Percentiles rank a stretch among this genome's conserved stretches.
Conservation (phyloP, 2,888 invertebrate genomes). For the Drosophila nr. perissopoda region DNA sequence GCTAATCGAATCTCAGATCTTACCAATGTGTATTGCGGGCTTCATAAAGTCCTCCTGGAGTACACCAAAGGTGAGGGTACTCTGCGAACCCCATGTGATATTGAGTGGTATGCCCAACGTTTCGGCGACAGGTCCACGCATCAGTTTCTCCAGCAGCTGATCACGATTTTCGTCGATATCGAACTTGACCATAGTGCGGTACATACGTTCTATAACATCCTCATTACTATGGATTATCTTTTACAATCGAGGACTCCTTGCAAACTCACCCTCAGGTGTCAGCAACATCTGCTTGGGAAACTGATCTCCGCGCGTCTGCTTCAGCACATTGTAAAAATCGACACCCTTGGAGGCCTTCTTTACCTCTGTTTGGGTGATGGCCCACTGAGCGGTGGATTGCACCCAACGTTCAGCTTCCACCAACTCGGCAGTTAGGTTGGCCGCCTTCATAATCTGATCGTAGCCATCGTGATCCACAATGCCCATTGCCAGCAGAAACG, state of each 20-base stretch:
- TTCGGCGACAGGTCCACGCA: slow-evolving; percentile 90
- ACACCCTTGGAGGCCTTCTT: slow-evolving; percentile 87
- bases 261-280: slow-evolving; percentile 39
- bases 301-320: slow-evolving; percentile 74
- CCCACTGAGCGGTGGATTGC: slow-evolving; percentile 88
- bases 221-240: too few species aligned
- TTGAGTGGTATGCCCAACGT: slow-evolving; percentile 88
- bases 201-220: slow-evolving; percentile 50
- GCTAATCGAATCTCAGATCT: background rate
- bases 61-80: slow-evolving; percentile 87
- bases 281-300: slow-evolving; percentile 27
- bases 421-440: slow-evolving; percentile 86
- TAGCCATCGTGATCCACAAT: slow-evolving; percentile 89
- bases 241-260: too few species aligned
- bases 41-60: slow-evolving; percentile 91
- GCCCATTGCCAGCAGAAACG: slow-evolving; percentile 90
- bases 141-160: slow-evolving; percentile 86
- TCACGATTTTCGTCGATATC: slow-evolving; percentile 81
- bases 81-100: slow-evolving; percentile 89
- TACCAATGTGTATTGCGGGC: slow-evolving; percentile 90
- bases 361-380: slow-evolving; percentile 88
- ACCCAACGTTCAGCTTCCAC: slow-evolving; percentile 87
- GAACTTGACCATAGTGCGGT: slow-evolving; percentile 71
- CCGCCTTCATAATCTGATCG: slow-evolving; percentile 87
- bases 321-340: slow-evolving; percentile 92